Evolutionary conservation across 2,888 invertebrate genomes (phyloP).

Genomic region (Microctonus hyperodae): DNA sequence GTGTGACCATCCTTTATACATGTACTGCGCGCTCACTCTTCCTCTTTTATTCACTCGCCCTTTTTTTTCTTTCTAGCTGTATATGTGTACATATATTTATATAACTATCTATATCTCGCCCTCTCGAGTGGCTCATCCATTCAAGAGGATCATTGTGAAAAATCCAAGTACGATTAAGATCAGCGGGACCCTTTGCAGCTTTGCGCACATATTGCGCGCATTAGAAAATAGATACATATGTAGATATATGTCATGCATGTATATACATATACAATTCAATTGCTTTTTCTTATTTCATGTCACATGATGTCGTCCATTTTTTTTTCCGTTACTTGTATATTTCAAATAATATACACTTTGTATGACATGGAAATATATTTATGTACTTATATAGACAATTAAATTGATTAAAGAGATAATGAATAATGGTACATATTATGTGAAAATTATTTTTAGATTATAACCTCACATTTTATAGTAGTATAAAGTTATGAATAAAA

Average conservation of each 20-base stretch:
- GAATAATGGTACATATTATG: too few relatives aligned
- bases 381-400: too few relatives aligned
- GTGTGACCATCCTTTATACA: background rate
- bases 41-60: background rate
- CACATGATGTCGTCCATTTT: background rate
- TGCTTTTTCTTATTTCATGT: constrained; percentile 22
- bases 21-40: background rate
- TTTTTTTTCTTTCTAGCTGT: constrained; percentile 21
- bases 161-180: constrained; percentile 52
- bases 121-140: constrained; percentile 51
- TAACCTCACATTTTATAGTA: too few relatives aligned
- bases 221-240: constrained; percentile 36
- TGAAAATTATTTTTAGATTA: too few relatives aligned
- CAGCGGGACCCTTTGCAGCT: constrained; percentile 47
- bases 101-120: constrained; percentile 35
- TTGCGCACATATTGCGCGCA: constrained; percentile 4
- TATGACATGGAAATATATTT: too few relatives aligned
- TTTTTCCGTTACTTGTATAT: background rate
- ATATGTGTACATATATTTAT: constrained; percentile 20
- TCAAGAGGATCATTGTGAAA: constrained; percentile 57
- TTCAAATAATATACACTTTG: background rate
- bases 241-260: too few relatives aligned
- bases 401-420: too few relatives aligned
- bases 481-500: too few relatives aligned
- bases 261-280: constrained; percentile 36